These are phyloP conservation scores for Nothura maculosa DNA, from an alignment of 2,797 vertebrate genomes.

Conservation along the genomic window DNA sequence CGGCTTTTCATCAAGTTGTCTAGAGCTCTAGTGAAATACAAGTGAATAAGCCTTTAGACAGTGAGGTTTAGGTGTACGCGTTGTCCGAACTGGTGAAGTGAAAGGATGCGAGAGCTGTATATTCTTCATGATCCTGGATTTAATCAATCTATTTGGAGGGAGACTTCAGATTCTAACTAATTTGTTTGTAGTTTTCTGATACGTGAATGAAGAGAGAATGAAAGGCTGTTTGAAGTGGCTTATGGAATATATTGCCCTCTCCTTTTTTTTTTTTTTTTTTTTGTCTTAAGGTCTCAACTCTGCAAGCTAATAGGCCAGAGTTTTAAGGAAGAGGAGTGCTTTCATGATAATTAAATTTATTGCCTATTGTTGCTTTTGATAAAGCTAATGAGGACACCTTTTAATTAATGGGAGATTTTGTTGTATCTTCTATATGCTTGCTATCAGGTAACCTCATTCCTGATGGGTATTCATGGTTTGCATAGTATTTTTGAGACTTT, in stretches of 20 bases:
- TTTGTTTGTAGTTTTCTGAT: not conserved
- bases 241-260: not conserved
- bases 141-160: not conserved
- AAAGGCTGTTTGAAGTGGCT: not conserved
- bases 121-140: not conserved
- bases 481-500: not conserved
- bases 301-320: not conserved
- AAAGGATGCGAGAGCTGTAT: not conserved
- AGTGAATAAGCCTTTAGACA: not conserved
- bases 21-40: not conserved
- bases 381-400: not conserved
- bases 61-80: not conserved
- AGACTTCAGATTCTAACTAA: not conserved
- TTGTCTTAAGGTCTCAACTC: not conserved
- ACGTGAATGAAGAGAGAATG: not conserved
- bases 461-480: not conserved
- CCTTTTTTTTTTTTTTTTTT: not conserved
- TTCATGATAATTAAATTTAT: not conserved
- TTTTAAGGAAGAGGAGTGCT: not conserved
- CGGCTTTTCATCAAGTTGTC: not conserved
- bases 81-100: not conserved
- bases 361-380: not conserved
- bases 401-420: not conserved
- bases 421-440: not conserved
- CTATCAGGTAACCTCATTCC: not conserved